These are phyloP conservation scores for Sigmodon hispidus DNA, from an alignment of 2,113 vertebrate genomes.

Conservation along the genomic window DNA sequence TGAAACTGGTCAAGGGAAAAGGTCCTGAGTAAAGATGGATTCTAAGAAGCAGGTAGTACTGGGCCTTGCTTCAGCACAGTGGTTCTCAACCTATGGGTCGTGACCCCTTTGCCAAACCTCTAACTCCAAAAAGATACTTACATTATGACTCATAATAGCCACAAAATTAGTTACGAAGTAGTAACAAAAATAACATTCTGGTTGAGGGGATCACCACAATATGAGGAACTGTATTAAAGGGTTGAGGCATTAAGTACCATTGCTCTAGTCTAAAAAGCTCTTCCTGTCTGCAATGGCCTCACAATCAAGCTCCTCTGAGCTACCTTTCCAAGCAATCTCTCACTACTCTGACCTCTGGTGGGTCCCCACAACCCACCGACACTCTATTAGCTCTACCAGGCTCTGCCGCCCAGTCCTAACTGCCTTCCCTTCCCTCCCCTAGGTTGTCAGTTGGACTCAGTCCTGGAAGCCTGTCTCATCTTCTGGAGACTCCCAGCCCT, in stretches of 20 bases:
- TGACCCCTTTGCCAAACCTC: neutral
- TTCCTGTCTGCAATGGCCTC: neutral
- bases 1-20: neutral
- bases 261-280: neutral
- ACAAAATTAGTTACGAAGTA: neutral
- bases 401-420: neutral
- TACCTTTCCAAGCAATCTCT: neutral
- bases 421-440: neutral
- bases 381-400: neutral
- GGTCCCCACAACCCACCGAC: neutral
- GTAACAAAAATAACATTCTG: neutral
- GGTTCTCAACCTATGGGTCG: neutral
- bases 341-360: neutral
- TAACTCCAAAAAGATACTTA: neutral
- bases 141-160: neutral
- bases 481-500: neutral
- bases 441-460: neutral
- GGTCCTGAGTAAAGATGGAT: neutral
- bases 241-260: neutral
- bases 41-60: neutral
- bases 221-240: neutral
- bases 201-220: neutral
- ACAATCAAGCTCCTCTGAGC: neutral
- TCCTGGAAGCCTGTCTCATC: constrained; percentile 2
- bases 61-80: neutral